Evolutionary conservation across 2,113 vertebrate genomes (phyloP).

Genomic region (Odobenus rosmarus): DNA sequence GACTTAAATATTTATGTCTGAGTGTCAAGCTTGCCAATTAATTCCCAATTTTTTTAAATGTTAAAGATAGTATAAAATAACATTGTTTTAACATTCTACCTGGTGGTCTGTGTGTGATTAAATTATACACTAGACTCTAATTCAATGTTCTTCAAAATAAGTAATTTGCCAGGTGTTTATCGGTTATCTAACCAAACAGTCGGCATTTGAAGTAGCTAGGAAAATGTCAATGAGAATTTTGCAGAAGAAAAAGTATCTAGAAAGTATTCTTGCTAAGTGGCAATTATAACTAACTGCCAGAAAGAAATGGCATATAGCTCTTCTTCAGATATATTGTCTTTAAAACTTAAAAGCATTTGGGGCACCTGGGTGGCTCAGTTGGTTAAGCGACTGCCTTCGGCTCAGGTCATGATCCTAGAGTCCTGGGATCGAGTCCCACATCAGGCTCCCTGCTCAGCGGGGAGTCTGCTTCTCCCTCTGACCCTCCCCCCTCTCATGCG

Average conservation of each 20-base stretch:
- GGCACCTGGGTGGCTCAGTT: too few relatives aligned
- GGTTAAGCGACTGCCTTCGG: too few relatives aligned
- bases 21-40: conserved; percentile 76
- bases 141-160: conserved; percentile 28
- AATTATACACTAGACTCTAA: neutral
- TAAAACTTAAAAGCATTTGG: conserved; percentile 39
- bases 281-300: neutral
- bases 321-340: neutral
- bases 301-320: neutral
- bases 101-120: neutral
- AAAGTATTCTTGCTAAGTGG: neutral
- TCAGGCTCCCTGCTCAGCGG: too few relatives aligned
- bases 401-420: too few relatives aligned
- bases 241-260: neutral
- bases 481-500: too few relatives aligned
- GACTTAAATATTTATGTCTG: conserved; percentile 78
- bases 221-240: conserved; percentile 5
- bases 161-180: neutral
- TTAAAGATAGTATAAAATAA: conserved; percentile 47
- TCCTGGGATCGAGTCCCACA: too few relatives aligned
- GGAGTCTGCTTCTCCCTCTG: too few relatives aligned
- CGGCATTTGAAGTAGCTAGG: neutral
- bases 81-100: conserved; percentile 24
- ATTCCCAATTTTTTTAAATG: conserved; percentile 34
- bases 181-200: neutral